Conservation (phyloP, 2,797 vertebrate genomes). For the Philypnodon macrostomus region DNA sequence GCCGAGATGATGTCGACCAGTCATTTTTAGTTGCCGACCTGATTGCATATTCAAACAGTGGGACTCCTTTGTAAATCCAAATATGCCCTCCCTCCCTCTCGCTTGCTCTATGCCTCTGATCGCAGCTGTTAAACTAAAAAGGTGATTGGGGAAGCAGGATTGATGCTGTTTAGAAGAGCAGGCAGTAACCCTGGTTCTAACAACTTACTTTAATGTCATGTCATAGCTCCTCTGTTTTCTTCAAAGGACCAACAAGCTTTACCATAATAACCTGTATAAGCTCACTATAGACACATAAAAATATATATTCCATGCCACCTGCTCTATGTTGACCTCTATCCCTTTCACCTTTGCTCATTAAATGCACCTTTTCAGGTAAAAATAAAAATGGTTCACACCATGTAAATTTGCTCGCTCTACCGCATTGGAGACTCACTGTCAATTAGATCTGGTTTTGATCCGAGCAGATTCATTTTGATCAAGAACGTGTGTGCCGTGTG, state of each 20-base stretch:
- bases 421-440: constrained; percentile 41
- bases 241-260: constrained; percentile 34
- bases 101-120: constrained; percentile 39
- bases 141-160: constrained; percentile 51
- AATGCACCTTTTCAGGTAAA: constrained; percentile 7
- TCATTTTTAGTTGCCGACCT: constrained; percentile 63
- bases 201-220: constrained; percentile 52
- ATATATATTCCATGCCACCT: too few relatives aligned
- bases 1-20: constrained; percentile 53
- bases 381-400: constrained; percentile 27
- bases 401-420: constrained; percentile 20
- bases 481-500: constrained; percentile 51
- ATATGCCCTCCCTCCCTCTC: constrained; percentile 11
- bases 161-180: constrained; percentile 42
- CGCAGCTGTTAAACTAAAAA: constrained; percentile 28
- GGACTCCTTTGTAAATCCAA: constrained; percentile 35
- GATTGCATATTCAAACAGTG: constrained; percentile 81
- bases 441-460: constrained; percentile 55
- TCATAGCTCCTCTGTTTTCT: constrained; percentile 37
- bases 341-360: constrained; percentile 12
- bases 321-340: neutral
- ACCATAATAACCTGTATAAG: constrained; percentile 26
- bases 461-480: constrained; percentile 55
- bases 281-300: constrained; percentile 12
- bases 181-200: constrained; percentile 27